These are phyloP conservation scores for Laspeyria flexula DNA, from an alignment of 2,888 invertebrate genomes.

Conservation along the genomic window DNA sequence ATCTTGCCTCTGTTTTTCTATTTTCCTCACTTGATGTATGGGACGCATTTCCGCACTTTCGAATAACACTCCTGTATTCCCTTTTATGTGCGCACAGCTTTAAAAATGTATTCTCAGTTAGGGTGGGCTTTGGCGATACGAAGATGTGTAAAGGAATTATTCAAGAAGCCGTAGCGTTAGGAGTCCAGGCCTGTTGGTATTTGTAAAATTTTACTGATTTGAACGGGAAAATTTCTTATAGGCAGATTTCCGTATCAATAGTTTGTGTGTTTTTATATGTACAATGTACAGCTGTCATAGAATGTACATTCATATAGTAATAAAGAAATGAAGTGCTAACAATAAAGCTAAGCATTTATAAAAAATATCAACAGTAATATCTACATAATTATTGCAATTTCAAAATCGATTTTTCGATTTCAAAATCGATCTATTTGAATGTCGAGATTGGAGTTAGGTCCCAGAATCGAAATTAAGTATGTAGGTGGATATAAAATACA, in stretches of 20 bases:
- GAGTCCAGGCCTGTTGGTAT: constrained; percentile 16
- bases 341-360: too few species aligned
- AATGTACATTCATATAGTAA: too few species aligned
- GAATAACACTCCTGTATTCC: constrained; percentile 79
- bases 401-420: too few species aligned
- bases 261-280: too few species aligned
- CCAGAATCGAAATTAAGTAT: too few species aligned
- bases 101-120: constrained; percentile 80
- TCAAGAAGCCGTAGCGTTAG: constrained; percentile 51
- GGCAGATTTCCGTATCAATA: not conserved
- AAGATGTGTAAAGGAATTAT: constrained; percentile 66
- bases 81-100: constrained; percentile 79
- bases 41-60: constrained; percentile 83
- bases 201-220: constrained; percentile 18
- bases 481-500: too few species aligned
- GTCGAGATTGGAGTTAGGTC: too few species aligned
- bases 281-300: too few species aligned
- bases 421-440: too few species aligned
- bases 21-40: constrained; percentile 82
- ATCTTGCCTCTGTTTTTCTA: constrained; percentile 79
- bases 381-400: too few species aligned
- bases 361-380: too few species aligned
- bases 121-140: constrained; percentile 59
- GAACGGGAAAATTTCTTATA: not conserved
- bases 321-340: too few species aligned